Conservation (phyloP, 1,140 invertebrate genomes). For the Papilio polytes region DNA sequence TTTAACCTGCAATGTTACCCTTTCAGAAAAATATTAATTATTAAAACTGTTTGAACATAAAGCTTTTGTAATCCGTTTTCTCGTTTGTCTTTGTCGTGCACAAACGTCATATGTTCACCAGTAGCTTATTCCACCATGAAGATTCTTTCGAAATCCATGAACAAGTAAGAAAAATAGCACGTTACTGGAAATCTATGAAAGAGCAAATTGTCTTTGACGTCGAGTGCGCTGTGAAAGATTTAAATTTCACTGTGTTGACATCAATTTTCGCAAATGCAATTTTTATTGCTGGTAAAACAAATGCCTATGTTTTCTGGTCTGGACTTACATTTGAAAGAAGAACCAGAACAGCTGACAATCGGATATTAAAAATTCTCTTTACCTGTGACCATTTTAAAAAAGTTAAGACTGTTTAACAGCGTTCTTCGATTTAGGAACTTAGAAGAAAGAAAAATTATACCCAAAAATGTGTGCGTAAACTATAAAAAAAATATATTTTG, state of each 20-base stretch:
- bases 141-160: slow-evolving; percentile 14
- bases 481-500: too few relatives aligned
- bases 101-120: slow-evolving; percentile 16
- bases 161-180: slow-evolving; percentile 28
- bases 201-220: slow-evolving; percentile 30
- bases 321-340: too few relatives aligned
- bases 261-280: slow-evolving; percentile 14
- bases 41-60: not conserved
- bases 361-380: too few relatives aligned
- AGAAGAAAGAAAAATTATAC: too few relatives aligned
- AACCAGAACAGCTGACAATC: too few relatives aligned
- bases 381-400: too few relatives aligned
- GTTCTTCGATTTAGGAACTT: too few relatives aligned
- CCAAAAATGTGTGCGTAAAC: too few relatives aligned
- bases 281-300: not conserved
- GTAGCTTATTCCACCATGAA: slow-evolving; percentile 8
- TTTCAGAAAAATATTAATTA: not conserved
- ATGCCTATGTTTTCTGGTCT: too few relatives aligned
- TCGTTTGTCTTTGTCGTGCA: slow-evolving; percentile 3
- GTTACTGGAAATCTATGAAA: slow-evolving; percentile 31
- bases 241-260: slow-evolving; percentile 23
- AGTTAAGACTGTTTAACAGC: too few relatives aligned
- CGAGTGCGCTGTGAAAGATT: slow-evolving; percentile 21
- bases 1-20: not conserved
- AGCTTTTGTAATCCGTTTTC: not conserved